Evolutionary conservation across 1,140 invertebrate genomes (phyloP).

Genomic region (Drosophila subobscura): DNA sequence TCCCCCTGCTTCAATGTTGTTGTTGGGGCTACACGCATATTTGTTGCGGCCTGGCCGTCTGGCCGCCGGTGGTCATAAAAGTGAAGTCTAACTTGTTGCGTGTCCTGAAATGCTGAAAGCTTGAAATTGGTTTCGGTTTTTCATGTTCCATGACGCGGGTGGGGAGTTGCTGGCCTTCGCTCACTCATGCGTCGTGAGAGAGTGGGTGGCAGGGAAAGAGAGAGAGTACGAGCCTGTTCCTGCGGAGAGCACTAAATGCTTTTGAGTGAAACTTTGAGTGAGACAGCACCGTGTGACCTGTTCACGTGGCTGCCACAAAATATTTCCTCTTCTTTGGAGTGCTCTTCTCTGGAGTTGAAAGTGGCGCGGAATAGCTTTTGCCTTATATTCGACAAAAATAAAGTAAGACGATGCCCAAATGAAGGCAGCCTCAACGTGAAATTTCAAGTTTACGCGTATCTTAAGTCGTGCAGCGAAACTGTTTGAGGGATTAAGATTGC

Average conservation of each 20-base stretch:
- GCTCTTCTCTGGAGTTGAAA: neutral
- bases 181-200: slow-evolving; percentile 47
- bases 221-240: slow-evolving; percentile 4
- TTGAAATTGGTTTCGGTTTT: slow-evolving; percentile 23
- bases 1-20: neutral
- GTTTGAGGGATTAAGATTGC: no score
- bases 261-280: slow-evolving; percentile 40
- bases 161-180: neutral
- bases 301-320: no score
- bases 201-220: slow-evolving; percentile 8
- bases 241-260: neutral
- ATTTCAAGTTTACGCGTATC: neutral
- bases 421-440: neutral
- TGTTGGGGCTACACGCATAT: neutral
- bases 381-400: neutral
- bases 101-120: slow-evolving; percentile 28
- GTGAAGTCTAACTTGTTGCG: slow-evolving; percentile 54
- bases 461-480: no score
- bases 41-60: neutral
- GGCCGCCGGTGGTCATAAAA: slow-evolving; percentile 39
- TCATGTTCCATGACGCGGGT: neutral
- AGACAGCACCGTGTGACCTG: no score
- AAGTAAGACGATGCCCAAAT: neutral
- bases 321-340: no score
- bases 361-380: neutral